phyloP scores from a whole-genome alignment of 2,797 vertebrate species.

The Ataeniobius toweri region DNA sequence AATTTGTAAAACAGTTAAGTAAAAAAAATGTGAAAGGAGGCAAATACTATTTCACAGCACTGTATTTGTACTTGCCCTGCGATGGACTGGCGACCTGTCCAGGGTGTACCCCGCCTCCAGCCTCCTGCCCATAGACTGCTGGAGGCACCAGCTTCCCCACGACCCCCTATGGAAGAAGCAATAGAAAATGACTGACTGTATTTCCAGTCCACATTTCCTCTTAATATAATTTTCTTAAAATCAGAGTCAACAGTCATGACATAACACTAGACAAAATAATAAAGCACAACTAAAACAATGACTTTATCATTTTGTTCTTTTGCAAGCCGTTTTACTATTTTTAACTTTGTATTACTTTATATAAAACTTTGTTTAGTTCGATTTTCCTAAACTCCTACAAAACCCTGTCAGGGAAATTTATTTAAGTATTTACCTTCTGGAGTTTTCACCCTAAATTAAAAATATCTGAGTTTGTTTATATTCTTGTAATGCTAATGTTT shows the following conservation, averaged over 20 bases:
- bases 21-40: background rate
- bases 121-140: no score
- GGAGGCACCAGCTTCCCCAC: no score
- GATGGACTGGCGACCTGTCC: no score
- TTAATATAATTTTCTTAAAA: background rate
- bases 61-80: no score
- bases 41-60: background rate
- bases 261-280: background rate
- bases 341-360: no score
- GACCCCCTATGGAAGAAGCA: no score
- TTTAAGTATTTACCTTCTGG: background rate
- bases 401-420: background rate
- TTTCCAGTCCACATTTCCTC: background rate
- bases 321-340: background rate
- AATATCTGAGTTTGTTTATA: background rate
- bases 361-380: background rate
- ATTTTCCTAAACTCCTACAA: background rate
- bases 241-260: background rate
- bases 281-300: no score
- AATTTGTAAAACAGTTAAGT: background rate
- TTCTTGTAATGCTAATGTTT: background rate
- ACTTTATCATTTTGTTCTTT: background rate
- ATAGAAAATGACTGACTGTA: no score
- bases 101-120: no score
- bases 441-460: background rate